Evolutionary conservation across 1,140 invertebrate genomes (phyloP), one percentile per base, ranked within the genome.

Genomic region (Tribolium madens): DNA sequence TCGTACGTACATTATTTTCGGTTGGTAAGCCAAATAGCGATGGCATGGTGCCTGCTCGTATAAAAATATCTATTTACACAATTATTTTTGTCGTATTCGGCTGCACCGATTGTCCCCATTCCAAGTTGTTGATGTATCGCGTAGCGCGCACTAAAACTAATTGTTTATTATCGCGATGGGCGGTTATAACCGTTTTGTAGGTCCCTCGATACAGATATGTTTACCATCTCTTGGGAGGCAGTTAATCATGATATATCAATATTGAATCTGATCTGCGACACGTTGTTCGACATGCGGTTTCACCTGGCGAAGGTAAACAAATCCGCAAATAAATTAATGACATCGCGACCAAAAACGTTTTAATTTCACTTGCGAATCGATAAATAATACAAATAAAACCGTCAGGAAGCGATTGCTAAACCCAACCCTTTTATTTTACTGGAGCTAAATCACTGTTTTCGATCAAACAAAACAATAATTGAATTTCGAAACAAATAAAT

Each of bases 191-290:
- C 21, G 12, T n/a, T 9, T 42, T 18, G 12, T 15, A 3, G 9
- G 31, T 33, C 57, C 52, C 57, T 13, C 26, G 26, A 13, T 10
- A n/a, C 57, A 21, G 70, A 72, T 72, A 33, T 31, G 50, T 72
- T 72, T 72, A 72, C 70, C 47, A 14, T 72, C 70, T 72, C 70
- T 4, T 13, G 70, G 70, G 70, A 72, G 46, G 70, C 31, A 52
- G 46, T 72, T 72, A 72, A 72, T 72, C 70, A 72, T 31, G 46
- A 72, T 50, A 31, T 72, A 72, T 52, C 70, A 72, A 72, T 72
- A 72, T 72, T 72, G 70, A 72, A 72, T 72, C 70, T 72, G 70
- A 72, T 72, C 70, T 52, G 17, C 17, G 70, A 50, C 70, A 72
- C 70, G 70, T 72, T 52, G 50, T 72, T 72, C 42, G 70, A 72